These are phyloP conservation scores for Ips typographus DNA, from an alignment of 1,140 invertebrate species.

Conservation along the genomic window DNA sequence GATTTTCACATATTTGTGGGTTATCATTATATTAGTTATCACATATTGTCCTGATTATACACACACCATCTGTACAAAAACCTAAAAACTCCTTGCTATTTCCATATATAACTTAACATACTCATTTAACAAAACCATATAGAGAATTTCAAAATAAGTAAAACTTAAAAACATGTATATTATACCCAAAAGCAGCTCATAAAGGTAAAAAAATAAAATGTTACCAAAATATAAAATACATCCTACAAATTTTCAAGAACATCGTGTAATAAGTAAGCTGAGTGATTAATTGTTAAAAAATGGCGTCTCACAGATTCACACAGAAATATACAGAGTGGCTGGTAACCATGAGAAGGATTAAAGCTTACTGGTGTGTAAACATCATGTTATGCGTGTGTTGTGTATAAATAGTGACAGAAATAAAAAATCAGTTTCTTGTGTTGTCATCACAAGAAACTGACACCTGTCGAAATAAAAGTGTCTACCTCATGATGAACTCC, in stretches of 20 bases:
- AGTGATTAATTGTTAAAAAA: no score
- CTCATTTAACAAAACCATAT: slow-evolving; percentile 13
- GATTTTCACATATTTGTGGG: not conserved
- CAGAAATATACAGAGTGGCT: no score
- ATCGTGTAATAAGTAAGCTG: no score
- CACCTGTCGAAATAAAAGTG: no score
- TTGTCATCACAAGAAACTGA: no score
- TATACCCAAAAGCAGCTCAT: not conserved
- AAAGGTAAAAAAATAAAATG: slow-evolving; percentile 2
- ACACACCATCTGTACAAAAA: slow-evolving; percentile 2
- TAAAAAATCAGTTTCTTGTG: no score
- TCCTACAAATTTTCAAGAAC: not conserved
- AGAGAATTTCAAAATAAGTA: not conserved
- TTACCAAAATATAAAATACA: not conserved
- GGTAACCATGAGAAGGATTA: no score
- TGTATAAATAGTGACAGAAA: no score
- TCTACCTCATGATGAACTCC: no score
- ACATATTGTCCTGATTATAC: slow-evolving; percentile 3
- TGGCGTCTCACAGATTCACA: no score
- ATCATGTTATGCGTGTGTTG: no score
- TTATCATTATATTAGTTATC: slow-evolving; percentile 1
- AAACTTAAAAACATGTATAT: not conserved
- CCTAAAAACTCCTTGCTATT: slow-evolving; percentile 14
- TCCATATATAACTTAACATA: slow-evolving; percentile 13
- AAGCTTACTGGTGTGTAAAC: no score